Evolutionary conservation across 2,113 vertebrate species (phyloP), one percentile per base, ranked within the genome.

Genomic region (Rhea americana): DNA sequence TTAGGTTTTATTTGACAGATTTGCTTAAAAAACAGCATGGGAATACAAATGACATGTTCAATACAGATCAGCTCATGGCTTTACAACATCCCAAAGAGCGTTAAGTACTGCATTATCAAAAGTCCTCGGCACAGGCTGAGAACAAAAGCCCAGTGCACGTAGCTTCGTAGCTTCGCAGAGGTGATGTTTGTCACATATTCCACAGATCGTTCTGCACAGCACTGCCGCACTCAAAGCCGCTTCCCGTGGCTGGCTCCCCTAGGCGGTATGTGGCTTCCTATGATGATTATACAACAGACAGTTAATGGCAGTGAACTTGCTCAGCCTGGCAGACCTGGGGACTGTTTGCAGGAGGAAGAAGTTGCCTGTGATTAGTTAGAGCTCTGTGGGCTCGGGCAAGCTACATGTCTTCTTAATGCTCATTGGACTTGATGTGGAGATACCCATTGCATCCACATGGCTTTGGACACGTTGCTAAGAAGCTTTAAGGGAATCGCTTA

Each of bases 41-140:
- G 96, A 95, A 96, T 94, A 94, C 91, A 82, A 90, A 88, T 41
- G 94, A 90, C 94, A 94, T 90, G 93, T 96, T 94, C 93, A 94
- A 86, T 94, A 93, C 90, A 88, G 80, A 90, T 96, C 95, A 91
- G 72, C 87, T 93, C 51, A 2, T 58, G 95, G 68, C 73, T 93
- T 93, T 93, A 55, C 90, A 84, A 41, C 82, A 10, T 83, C 89
- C 93, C 85, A 24, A 86, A 89, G 93, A 96, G 87, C 87, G 21
- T 58, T 13, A 70, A 91, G 72, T 21, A 82, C 83, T 48, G 5
- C 4, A 3, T 85, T 55, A 63, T 82, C 94, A 80, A 87, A 67
- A 70, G 84, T 13, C 81, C 56, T 66, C 1, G 1, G 91, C 48
- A 2, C 71, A 16, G 73, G 63, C 43, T 47, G 82, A 48, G 72